Conservation (phyloP, 2,888 invertebrate species). For the Drosophila paracracens region DNA sequence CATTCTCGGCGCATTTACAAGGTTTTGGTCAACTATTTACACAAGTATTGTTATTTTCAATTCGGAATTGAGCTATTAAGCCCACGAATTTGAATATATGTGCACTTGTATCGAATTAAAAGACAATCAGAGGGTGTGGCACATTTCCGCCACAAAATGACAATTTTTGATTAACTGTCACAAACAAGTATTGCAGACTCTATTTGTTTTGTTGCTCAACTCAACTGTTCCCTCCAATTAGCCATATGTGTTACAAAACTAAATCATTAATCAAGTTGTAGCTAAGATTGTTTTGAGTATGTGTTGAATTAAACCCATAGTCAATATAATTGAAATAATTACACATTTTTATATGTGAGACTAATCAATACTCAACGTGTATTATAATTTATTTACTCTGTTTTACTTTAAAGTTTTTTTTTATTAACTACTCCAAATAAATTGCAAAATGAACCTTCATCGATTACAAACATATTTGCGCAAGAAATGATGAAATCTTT, state of each 20-base stretch:
- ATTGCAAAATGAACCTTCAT: not conserved
- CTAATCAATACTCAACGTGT: not conserved
- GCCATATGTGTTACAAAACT: slow-evolving; percentile 2
- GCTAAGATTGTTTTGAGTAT: not conserved
- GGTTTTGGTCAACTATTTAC: slow-evolving; percentile 45
- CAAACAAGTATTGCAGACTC: slow-evolving; percentile 17
- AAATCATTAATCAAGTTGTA: slow-evolving; percentile 26
- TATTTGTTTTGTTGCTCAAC: not conserved
- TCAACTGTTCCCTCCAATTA: not conserved
- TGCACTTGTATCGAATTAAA: slow-evolving; percentile 3
- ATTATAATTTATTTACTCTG: not conserved
- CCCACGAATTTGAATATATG: not conserved
- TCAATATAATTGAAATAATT: not conserved
- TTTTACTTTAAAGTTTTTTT: not conserved
- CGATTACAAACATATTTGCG: not conserved
- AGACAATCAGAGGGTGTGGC: slow-evolving; percentile 13
- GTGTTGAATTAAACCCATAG: not conserved
- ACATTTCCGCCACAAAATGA: slow-evolving; percentile 14
- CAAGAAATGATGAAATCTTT: not conserved
- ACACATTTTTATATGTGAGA: not conserved
- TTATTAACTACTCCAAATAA: not conserved
- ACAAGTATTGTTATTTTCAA: slow-evolving; percentile 1
- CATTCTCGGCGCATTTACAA: slow-evolving; percentile 60
- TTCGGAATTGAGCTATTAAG: not conserved
- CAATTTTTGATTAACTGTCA: slow-evolving; percentile 23